phyloP scores from a whole-genome alignment of 2,797 vertebrate species.

The Orestias chungarensis region DNA sequence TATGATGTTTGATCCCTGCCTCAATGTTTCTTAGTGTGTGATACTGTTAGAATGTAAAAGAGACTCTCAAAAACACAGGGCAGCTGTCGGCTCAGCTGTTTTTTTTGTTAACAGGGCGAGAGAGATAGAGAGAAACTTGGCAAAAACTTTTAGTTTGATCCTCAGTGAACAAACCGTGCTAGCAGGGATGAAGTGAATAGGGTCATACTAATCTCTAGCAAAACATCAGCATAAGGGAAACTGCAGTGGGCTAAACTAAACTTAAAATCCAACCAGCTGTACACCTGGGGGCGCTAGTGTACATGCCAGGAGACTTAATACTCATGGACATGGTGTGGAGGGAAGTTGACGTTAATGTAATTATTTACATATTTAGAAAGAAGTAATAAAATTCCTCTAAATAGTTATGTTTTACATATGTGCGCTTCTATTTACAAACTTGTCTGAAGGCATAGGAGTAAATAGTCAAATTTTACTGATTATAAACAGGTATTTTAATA shows the following conservation, averaged over 20 bases:
- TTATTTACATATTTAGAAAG: slow-evolving; percentile 39
- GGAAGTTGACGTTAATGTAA: slow-evolving; percentile 25
- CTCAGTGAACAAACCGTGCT: slow-evolving; percentile 42
- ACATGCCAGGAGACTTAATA: slow-evolving; percentile 40
- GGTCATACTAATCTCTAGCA: slow-evolving; percentile 37
- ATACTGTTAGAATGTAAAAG: slow-evolving; percentile 50
- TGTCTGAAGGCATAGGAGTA: neutral
- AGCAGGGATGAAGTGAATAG: slow-evolving; percentile 46
- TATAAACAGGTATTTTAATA: neutral
- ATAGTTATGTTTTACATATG: slow-evolving; percentile 4
- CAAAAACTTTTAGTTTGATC: slow-evolving; percentile 39
- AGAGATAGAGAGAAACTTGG: slow-evolving; percentile 19
- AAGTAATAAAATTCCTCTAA: slow-evolving; percentile 19
- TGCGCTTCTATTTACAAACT: slow-evolving; percentile 8
- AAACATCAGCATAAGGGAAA: slow-evolving; percentile 28
- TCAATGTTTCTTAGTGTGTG: slow-evolving; percentile 53
- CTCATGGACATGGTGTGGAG: neutral
- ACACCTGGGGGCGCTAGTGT: slow-evolving; percentile 73
- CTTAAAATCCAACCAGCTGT: slow-evolving; percentile 48
- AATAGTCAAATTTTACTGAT: neutral
- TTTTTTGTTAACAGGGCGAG: slow-evolving; percentile 19
- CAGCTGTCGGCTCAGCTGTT: slow-evolving; percentile 31
- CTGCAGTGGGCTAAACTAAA: slow-evolving; percentile 24
- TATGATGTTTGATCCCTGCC: slow-evolving; percentile 51
- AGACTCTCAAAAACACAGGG: slow-evolving; percentile 40